Conservation (phyloP, 1,140 invertebrate species). For the Megalonaias nervosa region DNA sequence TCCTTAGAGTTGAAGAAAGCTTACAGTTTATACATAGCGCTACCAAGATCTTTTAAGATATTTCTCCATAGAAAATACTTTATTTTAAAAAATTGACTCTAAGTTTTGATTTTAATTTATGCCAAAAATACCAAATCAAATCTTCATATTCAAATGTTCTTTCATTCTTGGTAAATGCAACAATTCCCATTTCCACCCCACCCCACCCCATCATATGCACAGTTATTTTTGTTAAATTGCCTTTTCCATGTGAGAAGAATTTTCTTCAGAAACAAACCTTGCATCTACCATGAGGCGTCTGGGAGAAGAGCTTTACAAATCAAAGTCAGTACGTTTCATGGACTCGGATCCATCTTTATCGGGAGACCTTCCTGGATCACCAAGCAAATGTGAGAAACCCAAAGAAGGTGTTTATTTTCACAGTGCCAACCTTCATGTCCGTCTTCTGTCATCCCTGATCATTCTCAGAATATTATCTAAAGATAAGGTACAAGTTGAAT, state of each 20-base stretch:
- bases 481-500: constrained; percentile 44
- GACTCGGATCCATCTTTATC: constrained; percentile 31
- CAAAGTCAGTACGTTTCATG: constrained; percentile 46
- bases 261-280: constrained; percentile 59
- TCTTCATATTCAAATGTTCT: no score
- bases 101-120: no score
- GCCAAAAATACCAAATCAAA: no score
- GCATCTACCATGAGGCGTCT: constrained; percentile 65
- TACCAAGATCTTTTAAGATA: no score
- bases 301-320: constrained; percentile 69
- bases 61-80: no score
- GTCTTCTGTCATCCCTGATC: constrained; percentile 64
- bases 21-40: no score
- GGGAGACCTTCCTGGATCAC: constrained; percentile 30
- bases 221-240: background rate
- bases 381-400: constrained; percentile 48
- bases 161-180: background rate
- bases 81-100: no score
- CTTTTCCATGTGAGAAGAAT: background rate
- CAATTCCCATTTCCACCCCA: background rate
- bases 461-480: constrained; percentile 68
- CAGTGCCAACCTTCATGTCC: constrained; percentile 61
- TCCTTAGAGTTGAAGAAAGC: no score
- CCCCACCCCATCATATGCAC: background rate
- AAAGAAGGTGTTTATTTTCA: constrained; percentile 62